phyloP scores from a whole-genome alignment of 2,113 vertebrate species.

The Excalfactoria chinensis region DNA sequence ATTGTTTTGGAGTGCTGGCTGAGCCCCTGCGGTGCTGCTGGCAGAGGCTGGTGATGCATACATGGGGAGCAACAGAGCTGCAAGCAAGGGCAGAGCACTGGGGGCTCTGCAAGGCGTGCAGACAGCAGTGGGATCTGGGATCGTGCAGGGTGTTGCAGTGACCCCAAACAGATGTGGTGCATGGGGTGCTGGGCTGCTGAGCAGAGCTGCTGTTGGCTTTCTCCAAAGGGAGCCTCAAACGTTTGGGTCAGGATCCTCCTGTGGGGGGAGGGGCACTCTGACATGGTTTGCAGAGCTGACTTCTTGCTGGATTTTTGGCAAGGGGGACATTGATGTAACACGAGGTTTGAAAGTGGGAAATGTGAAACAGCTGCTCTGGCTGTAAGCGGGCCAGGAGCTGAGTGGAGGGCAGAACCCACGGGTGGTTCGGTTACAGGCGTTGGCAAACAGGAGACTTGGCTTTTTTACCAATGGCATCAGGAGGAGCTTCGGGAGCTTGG shows the following conservation, averaged over 20 bases:
- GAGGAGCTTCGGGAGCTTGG: neutral
- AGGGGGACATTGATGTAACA: neutral
- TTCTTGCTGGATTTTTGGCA: constrained; percentile 11
- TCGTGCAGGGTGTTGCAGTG: neutral
- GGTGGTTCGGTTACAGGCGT: neutral
- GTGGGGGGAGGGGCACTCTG: neutral
- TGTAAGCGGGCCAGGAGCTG: neutral
- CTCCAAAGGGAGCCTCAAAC: neutral
- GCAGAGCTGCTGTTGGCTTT: neutral
- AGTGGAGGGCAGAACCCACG: neutral
- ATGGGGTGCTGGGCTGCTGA: neutral
- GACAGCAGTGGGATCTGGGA: neutral
- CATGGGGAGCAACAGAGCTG: neutral
- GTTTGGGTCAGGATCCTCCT: neutral
- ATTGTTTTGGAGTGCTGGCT: neutral
- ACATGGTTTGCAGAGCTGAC: neutral
- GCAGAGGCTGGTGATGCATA: neutral
- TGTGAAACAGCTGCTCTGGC: neutral
- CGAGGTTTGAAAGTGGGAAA: neutral
- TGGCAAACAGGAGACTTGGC: neutral
- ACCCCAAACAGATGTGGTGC: neutral
- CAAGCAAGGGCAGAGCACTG: neutral
- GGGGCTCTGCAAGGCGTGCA: neutral
- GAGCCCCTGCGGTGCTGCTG: neutral
- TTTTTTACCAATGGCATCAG: neutral